phyloP scores from a whole-genome alignment of 1,140 invertebrate genomes.

The Lepidurus apus region DNA sequence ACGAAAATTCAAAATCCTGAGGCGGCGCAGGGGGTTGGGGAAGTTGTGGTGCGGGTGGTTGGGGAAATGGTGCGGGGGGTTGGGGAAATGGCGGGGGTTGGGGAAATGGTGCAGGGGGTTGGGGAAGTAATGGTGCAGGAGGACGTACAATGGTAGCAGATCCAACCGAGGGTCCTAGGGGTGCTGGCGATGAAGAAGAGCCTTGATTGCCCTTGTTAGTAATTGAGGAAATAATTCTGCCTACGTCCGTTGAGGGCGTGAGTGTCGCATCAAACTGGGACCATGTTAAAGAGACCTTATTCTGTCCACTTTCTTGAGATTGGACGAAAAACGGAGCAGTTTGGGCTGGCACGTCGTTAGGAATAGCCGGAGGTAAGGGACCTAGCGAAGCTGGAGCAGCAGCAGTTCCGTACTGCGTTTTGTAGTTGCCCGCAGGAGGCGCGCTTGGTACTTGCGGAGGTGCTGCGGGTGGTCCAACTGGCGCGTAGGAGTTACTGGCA shows the following conservation, averaged over 20 bases:
- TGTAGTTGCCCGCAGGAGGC: neutral
- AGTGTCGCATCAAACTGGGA: constrained; percentile 31
- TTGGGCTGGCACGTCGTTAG: neutral
- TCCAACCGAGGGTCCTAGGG: neutral
- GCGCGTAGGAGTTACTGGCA: neutral
- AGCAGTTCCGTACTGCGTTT: neutral
- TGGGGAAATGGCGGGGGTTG: constrained; percentile 14
- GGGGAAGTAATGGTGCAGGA: constrained; percentile 25
- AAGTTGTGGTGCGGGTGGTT: constrained; percentile 26
- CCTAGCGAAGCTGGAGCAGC: constrained; percentile 12
- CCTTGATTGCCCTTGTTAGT: constrained; percentile 22
- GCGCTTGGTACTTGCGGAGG: constrained; percentile 2
- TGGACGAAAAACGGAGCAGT: constrained; percentile 24
- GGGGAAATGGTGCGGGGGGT: constrained; percentile 23
- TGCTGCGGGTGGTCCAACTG: neutral
- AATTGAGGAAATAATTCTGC: constrained; percentile 27
- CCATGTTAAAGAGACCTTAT: constrained; percentile 33
- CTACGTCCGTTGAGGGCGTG: constrained; percentile 31
- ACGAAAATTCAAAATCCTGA: constrained; percentile 2
- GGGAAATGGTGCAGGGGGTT: constrained; percentile 24
- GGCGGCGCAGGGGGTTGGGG: constrained; percentile 27
- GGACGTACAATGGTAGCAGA: neutral
- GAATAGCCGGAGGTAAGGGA: neutral
- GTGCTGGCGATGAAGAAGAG: neutral
- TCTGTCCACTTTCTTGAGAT: constrained; percentile 26